These are phyloP conservation scores for Nysson spinosus DNA, from an alignment of 2,888 invertebrate genomes.

Conservation along the genomic window DNA sequence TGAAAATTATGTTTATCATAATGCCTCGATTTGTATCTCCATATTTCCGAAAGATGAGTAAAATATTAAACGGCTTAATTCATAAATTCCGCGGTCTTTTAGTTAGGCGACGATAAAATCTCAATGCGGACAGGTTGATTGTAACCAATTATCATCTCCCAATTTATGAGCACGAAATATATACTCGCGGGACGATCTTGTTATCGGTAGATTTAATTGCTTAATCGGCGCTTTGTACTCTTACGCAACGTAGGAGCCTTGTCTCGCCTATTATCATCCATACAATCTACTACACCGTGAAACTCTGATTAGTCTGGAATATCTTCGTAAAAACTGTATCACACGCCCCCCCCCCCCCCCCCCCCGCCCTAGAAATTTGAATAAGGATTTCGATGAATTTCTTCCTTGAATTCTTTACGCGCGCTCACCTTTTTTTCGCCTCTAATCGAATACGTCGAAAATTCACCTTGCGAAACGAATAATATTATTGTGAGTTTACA, in stretches of 20 bases:
- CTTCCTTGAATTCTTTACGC: neutral
- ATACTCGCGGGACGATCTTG: neutral
- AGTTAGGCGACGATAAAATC: too few species aligned
- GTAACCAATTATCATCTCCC: conserved; percentile 22
- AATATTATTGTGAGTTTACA: too few species aligned
- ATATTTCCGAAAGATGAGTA: too few species aligned
- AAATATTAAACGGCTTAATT: too few species aligned
- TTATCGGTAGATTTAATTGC: conserved; percentile 1
- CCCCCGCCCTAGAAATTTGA: neutral
- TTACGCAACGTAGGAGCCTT: neutral
- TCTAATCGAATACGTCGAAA: too few species aligned
- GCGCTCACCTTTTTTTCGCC: neutral
- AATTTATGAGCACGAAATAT: conserved; percentile 4
- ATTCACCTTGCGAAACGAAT: too few species aligned
- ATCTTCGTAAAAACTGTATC: neutral
- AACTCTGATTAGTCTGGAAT: neutral
- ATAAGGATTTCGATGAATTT: neutral
- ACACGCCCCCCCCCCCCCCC: too few species aligned
- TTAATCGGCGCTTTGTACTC: neutral
- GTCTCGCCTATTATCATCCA: neutral
- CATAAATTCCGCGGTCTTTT: too few species aligned
- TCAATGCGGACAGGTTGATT: neutral
- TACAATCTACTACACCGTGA: too few species aligned
- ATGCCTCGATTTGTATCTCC: too few species aligned
- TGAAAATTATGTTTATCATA: too few species aligned